Conservation (phyloP, 2,797 vertebrate genomes). For the Pempheris klunzingeri region DNA sequence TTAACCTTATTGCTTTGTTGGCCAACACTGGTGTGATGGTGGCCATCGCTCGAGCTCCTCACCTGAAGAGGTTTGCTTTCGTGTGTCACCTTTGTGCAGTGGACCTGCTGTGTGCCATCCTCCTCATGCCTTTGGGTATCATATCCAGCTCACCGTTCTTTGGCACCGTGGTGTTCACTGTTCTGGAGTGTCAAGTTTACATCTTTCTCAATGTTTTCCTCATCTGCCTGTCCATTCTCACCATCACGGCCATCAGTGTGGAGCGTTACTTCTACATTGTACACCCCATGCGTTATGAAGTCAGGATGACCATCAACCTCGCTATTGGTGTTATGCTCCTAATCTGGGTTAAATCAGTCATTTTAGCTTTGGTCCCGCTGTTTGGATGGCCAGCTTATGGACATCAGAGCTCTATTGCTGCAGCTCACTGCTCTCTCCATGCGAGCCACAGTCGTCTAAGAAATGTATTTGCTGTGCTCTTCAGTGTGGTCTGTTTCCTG, state of each 20-base stretch:
- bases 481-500: conserved; percentile 90
- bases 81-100: conserved; percentile 94
- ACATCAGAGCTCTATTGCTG: conserved; percentile 90
- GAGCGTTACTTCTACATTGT: conserved; percentile 95
- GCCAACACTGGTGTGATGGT: conserved; percentile 92
- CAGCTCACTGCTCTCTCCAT: conserved; percentile 90
- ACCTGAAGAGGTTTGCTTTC: conserved; percentile 92
- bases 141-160: conserved; percentile 92
- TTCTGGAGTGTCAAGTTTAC: conserved; percentile 90
- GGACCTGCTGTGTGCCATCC: conserved; percentile 92
- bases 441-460: conserved; percentile 91
- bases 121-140: conserved; percentile 94
- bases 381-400: conserved; percentile 90
- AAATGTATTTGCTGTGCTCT: conserved; percentile 90
- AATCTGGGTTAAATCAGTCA: conserved; percentile 90
- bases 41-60: conserved; percentile 91
- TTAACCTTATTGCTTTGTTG: conserved; percentile 90
- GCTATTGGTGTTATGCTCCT: conserved; percentile 87
- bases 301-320: conserved; percentile 90
- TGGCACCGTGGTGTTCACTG: conserved; percentile 89
- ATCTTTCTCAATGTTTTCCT: conserved; percentile 94
- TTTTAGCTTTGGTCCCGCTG: conserved; percentile 89
- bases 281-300: conserved; percentile 94
- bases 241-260: conserved; percentile 92
- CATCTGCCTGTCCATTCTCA: conserved; percentile 93